These are phyloP conservation scores for Squalus acanthias DNA, from an alignment of 2,797 vertebrate species.

Conservation along the genomic window DNA sequence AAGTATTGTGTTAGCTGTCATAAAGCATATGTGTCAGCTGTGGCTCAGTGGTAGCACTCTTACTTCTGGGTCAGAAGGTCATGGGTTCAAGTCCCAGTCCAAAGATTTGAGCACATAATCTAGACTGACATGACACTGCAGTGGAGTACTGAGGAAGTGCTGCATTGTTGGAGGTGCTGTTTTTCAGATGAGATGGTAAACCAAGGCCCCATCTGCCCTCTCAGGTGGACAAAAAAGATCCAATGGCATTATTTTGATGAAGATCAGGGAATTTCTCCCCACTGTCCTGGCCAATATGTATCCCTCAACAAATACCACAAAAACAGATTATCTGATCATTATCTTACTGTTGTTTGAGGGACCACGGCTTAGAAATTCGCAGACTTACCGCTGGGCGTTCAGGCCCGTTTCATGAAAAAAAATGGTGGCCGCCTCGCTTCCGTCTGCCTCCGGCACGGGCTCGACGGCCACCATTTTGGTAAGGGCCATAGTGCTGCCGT, in stretches of 20 bases:
- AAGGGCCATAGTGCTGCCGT: too few relatives aligned
- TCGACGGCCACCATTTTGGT: too few relatives aligned
- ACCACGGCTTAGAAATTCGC: too few relatives aligned
- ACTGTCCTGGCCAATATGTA: too few relatives aligned
- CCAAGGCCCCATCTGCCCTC: background rate
- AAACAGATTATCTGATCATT: background rate
- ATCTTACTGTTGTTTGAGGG: background rate
- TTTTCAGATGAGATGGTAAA: background rate
- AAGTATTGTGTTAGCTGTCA: background rate
- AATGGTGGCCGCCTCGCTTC: too few relatives aligned
- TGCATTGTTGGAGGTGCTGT: background rate
- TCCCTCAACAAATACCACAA: background rate
- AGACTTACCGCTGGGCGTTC: too few relatives aligned
- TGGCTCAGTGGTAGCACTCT: background rate
- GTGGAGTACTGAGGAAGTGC: background rate
- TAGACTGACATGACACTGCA: background rate
- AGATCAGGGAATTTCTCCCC: too few relatives aligned
- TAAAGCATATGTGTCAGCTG: background rate
- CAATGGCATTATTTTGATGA: background rate
- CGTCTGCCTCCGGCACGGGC: too few relatives aligned
- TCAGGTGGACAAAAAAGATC: too few relatives aligned
- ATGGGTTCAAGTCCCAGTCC: background rate
- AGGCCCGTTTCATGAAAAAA: too few relatives aligned
- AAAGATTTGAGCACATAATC: background rate
- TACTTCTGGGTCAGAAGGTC: background rate